Base-by-base conservation (phyloP, 2,888 invertebrate species). In the Hydrotaea diabolus region DNA sequence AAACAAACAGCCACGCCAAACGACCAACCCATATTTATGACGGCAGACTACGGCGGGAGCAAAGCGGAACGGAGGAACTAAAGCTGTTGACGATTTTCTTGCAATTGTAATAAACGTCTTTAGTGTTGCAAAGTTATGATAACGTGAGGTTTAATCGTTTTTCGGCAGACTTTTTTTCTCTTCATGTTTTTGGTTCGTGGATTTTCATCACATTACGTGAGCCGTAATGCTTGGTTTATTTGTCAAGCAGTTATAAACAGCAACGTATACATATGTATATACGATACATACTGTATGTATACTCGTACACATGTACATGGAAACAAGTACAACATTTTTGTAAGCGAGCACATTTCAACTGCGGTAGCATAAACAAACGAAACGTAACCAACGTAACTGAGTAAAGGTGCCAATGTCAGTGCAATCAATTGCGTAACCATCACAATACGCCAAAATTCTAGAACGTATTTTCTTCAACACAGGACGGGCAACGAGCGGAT, bases 361-460 rank as follows among this genome's bases (percentile, higher is more conserved):
- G 19, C 36, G 66, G 9, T 73, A 43, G 36, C n/a, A n/a, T 72
- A 39, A 36, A 19, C 5, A 57, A 57, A 39, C 26, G 31, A 49
- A 62, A 62, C 31, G 3, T 2, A 31, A 15, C n/a, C 3, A 26
- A 31, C 53, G 31, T 23, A 53, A 55, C 39, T 73, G 43, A 79
- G 77, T 77, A 78, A 77, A 85, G 76, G 79, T 79, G 73, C 73
- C 85, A 85, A 80, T 85, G 85, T 53, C 82, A 79, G 75, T 55
- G 72, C 57, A 78, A 62, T 77, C 26, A 39, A 36, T n/a, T 46
- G 21, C 46, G 46, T 46, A 46, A 46, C 64, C 64, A 36, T 36
- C 36, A 31, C 36, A 4, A 59, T 8, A 9, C 26, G 13, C 9
- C 13, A 64, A 5, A 21, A 9, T 39, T 39, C 39, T 13, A 39